Evolutionary conservation across 2,797 vertebrate genomes (phyloP).

Genomic region (Limnodromus scolopaceus): DNA sequence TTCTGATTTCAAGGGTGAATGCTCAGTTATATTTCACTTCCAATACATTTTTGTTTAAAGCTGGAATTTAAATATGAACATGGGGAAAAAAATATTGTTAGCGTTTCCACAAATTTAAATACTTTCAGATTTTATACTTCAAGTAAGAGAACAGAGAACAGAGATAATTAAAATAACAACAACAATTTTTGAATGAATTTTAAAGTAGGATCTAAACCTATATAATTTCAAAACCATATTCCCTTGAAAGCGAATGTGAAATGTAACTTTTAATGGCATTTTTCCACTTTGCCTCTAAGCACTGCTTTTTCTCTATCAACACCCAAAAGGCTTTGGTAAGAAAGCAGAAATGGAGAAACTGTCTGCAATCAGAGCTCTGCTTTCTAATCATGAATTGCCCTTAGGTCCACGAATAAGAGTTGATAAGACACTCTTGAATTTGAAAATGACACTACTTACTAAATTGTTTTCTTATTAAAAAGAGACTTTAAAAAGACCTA

Average conservation of each 20-base stretch:
- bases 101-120: neutral
- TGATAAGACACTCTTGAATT: neutral
- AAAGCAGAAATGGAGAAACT: neutral
- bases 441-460: neutral
- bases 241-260: neutral
- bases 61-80: neutral
- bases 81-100: neutral
- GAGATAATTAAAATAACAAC: neutral
- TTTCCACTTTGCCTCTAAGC: neutral
- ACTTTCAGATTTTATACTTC: neutral
- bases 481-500: neutral
- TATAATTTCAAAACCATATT: neutral
- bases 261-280: neutral
- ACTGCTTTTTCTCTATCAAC: neutral
- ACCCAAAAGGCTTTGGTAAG: neutral
- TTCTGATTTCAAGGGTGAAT: neutral
- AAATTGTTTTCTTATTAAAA: constrained; percentile 2
- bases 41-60: neutral
- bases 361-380: neutral
- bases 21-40: neutral
- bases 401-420: neutral
- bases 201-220: neutral
- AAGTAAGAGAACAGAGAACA: neutral
- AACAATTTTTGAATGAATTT: neutral
- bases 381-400: neutral